phyloP scores from a whole-genome alignment of 2,888 invertebrate genomes.

The Dorcus parallelipipedus region DNA sequence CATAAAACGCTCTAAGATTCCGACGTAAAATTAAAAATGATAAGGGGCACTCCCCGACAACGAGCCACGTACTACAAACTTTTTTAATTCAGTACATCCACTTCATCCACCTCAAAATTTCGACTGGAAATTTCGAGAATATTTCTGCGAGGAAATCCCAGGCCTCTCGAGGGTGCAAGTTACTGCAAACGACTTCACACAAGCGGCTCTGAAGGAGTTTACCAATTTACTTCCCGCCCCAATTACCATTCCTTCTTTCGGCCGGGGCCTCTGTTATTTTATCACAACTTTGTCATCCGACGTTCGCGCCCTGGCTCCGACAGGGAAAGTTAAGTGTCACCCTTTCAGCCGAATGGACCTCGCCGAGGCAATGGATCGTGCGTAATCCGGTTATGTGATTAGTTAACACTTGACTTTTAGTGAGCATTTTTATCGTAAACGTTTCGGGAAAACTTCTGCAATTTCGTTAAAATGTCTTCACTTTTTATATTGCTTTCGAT shows the following conservation, averaged over 20 bases:
- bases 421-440: slow-evolving; percentile 1
- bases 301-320: not conserved
- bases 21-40: too few species aligned
- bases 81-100: not conserved
- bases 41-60: too few species aligned
- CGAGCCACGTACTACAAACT: not conserved
- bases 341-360: slow-evolving; percentile 10
- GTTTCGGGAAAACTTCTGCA: too few species aligned
- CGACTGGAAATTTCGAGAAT: not conserved
- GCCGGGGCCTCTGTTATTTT: not conserved
- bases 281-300: slow-evolving; percentile 13
- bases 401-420: slow-evolving; percentile 25
- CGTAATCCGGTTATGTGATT: slow-evolving; percentile 28
- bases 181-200: slow-evolving; percentile 5
- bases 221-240: slow-evolving; percentile 8
- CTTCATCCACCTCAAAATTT: slow-evolving; percentile 1
- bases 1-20: too few species aligned
- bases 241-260: slow-evolving; percentile 10
- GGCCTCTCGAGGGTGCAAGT: not conserved
- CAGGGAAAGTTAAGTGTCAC: slow-evolving; percentile 4
- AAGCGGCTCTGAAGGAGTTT: slow-evolving; percentile 8
- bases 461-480: too few species aligned
- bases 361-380: slow-evolving; percentile 24
- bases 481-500: too few species aligned
- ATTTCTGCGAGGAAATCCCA: not conserved